Evolutionary conservation across 1,140 invertebrate genomes (phyloP).

Genomic region (Homalodisca vitripennis): DNA sequence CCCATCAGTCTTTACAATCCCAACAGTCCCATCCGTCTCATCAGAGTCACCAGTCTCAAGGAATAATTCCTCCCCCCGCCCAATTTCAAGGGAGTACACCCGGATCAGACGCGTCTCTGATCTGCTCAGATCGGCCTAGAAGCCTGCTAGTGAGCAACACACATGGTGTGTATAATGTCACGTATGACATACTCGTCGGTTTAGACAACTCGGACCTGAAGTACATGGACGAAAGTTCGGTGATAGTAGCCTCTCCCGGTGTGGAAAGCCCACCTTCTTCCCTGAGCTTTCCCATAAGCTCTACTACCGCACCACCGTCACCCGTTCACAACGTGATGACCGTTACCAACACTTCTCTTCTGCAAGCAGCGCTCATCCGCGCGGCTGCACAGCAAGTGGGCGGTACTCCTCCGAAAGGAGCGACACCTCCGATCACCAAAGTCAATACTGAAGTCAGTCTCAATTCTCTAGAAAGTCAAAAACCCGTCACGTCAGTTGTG

Average conservation of each 20-base stretch:
- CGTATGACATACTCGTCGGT: slow-evolving; percentile 72
- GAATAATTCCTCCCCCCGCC: slow-evolving; percentile 70
- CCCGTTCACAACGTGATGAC: slow-evolving; percentile 42
- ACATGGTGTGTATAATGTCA: slow-evolving; percentile 54
- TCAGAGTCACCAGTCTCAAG: slow-evolving; percentile 40
- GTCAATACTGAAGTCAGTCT: slow-evolving; percentile 69
- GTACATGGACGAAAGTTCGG: slow-evolving; percentile 89
- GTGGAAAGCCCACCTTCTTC: slow-evolving; percentile 71
- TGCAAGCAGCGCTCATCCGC: slow-evolving; percentile 67
- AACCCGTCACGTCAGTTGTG: slow-evolving; percentile 58
- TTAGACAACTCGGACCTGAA: slow-evolving; percentile 77
- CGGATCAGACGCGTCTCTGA: slow-evolving; percentile 49
- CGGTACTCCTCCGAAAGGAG: slow-evolving; percentile 49
- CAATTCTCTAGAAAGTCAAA: slow-evolving; percentile 52
- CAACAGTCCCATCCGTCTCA: slow-evolving; percentile 51
- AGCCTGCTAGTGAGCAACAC: slow-evolving; percentile 54
- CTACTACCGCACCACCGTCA: slow-evolving; percentile 48
- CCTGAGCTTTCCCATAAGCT: slow-evolving; percentile 51
- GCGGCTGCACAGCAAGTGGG: slow-evolving; percentile 56
- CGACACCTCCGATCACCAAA: slow-evolving; percentile 58
- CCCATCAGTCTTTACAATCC: slow-evolving; percentile 29
- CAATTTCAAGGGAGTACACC: slow-evolving; percentile 68
- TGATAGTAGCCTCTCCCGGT: slow-evolving; percentile 72
- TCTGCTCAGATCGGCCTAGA: slow-evolving; percentile 56
- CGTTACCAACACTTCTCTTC: slow-evolving; percentile 55